Evolutionary conservation across 2,113 vertebrate species (phyloP).

Genomic region (Dipodomys stephensi): DNA sequence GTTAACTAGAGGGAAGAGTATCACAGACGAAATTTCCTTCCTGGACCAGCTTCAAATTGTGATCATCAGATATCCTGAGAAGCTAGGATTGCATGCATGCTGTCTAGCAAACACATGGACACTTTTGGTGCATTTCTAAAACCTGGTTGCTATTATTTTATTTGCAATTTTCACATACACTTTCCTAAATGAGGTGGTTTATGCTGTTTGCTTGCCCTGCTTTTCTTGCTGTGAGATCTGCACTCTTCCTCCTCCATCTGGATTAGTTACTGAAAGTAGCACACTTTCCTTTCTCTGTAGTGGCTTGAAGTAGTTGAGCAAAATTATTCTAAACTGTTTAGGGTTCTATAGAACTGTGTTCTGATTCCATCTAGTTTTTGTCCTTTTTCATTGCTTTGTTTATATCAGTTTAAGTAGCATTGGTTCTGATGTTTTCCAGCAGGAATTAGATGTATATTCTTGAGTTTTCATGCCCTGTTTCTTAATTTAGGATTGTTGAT

Average conservation of each 20-base stretch:
- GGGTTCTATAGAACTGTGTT: background rate
- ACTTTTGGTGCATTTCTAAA: constrained; percentile 35
- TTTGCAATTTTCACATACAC: background rate
- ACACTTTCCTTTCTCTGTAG: background rate
- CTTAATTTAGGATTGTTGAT: background rate
- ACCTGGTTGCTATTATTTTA: background rate
- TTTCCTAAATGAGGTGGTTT: background rate
- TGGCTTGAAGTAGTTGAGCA: background rate
- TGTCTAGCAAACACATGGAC: background rate
- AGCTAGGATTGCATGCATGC: no score
- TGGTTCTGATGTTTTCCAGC: background rate
- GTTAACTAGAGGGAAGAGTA: no score
- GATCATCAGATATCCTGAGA: no score
- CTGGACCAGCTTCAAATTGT: no score
- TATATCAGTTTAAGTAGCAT: background rate
- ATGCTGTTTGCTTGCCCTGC: no score
- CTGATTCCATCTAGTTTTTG: background rate
- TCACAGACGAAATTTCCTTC: no score
- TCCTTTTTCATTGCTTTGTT: background rate
- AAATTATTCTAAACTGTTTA: rapidly evolving
- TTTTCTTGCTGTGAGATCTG: background rate
- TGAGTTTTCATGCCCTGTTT: background rate
- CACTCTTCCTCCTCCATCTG: background rate
- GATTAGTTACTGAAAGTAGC: background rate
- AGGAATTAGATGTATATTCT: background rate